Base-by-base conservation (phyloP, 1,140 invertebrate genomes). In the Drosophila sturtevanti region DNA sequence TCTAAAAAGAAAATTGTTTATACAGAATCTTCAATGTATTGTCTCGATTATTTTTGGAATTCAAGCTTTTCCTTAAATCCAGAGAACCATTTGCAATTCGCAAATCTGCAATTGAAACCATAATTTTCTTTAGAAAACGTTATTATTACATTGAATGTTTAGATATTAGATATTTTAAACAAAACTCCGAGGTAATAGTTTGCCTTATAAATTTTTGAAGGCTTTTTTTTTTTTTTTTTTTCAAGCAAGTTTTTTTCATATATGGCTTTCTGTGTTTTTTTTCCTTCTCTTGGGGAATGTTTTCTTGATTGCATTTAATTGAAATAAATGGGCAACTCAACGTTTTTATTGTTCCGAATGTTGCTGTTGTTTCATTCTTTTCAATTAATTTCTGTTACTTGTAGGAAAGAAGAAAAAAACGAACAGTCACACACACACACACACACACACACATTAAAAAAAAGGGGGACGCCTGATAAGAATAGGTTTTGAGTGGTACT, bases 281-380 rank as follows among this genome's bases (percentile, higher is more conserved):
- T 24, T 62, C n/a, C 37, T 44, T 44, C 52, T 61, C 69, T 34
- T 55, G 67, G 34, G 59, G 18, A 72, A 68, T 70, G 54, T 31
- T 52, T 73, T 76, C 75, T 89, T 90, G 70, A 90, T 90, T 90
- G 89, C 60, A 62, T 81, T 90, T 90, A 90, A 90, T 90, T 90
- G 87, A 90, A 90, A 90, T 87, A 81, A 87, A 90, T 81, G 77
- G 74, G 55, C 68, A 71, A 72, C 66, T 55, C 72, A 71, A 77
- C 68, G 70, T 86, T 81, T 81, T 72, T 73, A 77, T 73, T 78
- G 51, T 56, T 31, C 31, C 24, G 60, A 21, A 61, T 35, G 62
- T 44, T 61, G 21, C 58, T 22, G 63, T 56, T 65, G 37, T 77
- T 75, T 14, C 48, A 68, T 65, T 44, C 35, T 14, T 70, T 72